Conservation (phyloP, 1,140 invertebrate species). For the Drosophila pallidifrons region DNA sequence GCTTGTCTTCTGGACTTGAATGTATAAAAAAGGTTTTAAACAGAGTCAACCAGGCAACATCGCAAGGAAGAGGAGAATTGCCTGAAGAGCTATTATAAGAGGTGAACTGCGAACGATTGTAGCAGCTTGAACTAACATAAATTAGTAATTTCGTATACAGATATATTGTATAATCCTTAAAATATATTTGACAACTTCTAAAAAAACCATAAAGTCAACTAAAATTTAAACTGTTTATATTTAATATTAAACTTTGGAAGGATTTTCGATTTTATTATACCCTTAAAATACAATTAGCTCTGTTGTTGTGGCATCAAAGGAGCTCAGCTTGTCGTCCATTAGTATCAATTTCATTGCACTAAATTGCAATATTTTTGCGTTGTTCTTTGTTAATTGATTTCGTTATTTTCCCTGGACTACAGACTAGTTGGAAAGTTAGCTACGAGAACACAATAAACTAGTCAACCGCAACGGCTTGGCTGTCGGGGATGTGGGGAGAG, state of each 20-base stretch:
- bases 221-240: too few species aligned
- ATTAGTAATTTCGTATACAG: too few species aligned
- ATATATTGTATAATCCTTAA: too few species aligned
- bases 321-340: slow-evolving; percentile 27
- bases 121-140: too few species aligned
- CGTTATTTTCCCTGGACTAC: slow-evolving; percentile 13
- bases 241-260: not conserved
- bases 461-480: slow-evolving; percentile 51
- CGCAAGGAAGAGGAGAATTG: not conserved
- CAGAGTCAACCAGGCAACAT: not conserved
- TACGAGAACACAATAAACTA: slow-evolving; percentile 60
- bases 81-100: too few species aligned
- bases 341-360: slow-evolving; percentile 33
- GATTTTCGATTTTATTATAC: not conserved
- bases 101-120: too few species aligned
- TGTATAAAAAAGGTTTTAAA: slow-evolving; percentile 37
- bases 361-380: slow-evolving; percentile 11
- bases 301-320: not conserved
- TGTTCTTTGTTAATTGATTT: slow-evolving; percentile 64
- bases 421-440: not conserved
- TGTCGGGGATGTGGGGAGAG: slow-evolving; percentile 12
- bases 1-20: slow-evolving; percentile 23
- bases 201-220: too few species aligned
- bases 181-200: too few species aligned
- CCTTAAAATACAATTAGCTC: not conserved